phyloP scores from a whole-genome alignment of 2,113 vertebrate genomes.

The Prunella fulvescens region DNA sequence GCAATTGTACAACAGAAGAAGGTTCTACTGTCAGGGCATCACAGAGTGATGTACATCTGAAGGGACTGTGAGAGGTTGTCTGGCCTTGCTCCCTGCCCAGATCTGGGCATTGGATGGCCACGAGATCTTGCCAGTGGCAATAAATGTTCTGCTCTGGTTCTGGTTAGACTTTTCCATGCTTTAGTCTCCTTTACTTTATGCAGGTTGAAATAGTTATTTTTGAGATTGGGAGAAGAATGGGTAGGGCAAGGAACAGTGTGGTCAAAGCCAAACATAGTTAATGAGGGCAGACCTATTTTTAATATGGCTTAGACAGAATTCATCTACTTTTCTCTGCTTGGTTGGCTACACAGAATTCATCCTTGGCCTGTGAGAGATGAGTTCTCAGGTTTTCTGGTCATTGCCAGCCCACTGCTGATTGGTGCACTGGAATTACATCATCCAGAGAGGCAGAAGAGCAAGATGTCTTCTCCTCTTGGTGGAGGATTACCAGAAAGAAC shows the following conservation, averaged over 20 bases:
- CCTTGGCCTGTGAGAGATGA: neutral
- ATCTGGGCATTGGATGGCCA: rapidly evolving
- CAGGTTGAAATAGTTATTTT: neutral
- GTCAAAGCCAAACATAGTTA: neutral
- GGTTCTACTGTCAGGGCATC: neutral
- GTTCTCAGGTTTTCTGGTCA: neutral
- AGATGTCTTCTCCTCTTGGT: neutral
- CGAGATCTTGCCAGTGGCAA: neutral
- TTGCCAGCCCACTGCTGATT: neutral
- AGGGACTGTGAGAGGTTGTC: neutral
- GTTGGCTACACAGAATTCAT: neutral
- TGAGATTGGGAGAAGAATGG: neutral
- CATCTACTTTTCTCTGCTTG: neutral
- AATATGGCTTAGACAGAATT: neutral
- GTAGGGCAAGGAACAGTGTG: neutral
- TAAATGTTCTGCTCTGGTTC: neutral
- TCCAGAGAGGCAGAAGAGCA: neutral
- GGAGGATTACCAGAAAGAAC: neutral
- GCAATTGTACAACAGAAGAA: neutral
- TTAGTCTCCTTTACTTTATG: neutral
- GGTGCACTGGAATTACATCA: neutral
- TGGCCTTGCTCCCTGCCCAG: neutral
- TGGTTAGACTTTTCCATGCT: neutral
- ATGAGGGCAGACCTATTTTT: neutral
- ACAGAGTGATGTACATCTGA: neutral